Percentiles rank a stretch among this genome's conserved stretches.
These are phyloP conservation scores for Ophion ellenae DNA, from an alignment of 2,888 invertebrate species.

Conservation along the genomic window DNA sequence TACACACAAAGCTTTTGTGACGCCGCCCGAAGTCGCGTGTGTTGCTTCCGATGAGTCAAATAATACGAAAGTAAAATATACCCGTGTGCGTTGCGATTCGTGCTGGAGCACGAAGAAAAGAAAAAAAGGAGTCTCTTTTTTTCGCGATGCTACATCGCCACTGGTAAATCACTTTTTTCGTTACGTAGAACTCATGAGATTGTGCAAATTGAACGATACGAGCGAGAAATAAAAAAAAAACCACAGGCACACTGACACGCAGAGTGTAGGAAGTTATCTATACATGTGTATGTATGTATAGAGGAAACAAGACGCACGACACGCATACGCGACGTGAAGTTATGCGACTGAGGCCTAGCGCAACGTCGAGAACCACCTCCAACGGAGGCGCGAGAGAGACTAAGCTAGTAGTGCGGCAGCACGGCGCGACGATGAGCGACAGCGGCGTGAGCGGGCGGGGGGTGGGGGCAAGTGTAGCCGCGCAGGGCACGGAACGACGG, in stretches of 20 bases:
- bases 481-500: slow-evolving; percentile 51
- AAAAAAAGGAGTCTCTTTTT: slow-evolving; percentile 24
- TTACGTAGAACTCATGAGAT: slow-evolving; percentile 32
- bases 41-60: not conserved
- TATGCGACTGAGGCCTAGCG: slow-evolving; percentile 58
- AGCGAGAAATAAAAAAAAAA: not conserved
- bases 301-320: slow-evolving; percentile 62
- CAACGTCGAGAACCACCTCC: slow-evolving; percentile 69
- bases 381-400: slow-evolving; percentile 78
- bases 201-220: slow-evolving; percentile 12
- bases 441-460: slow-evolving; percentile 50
- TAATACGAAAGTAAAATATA: not conserved
- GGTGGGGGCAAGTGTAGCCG: slow-evolving; percentile 28
- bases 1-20: slow-evolving; percentile 36
- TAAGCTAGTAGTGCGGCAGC: slow-evolving; percentile 43
- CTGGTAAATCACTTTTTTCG: slow-evolving; percentile 5
- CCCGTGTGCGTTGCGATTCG: slow-evolving; percentile 16
- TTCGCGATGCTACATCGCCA: slow-evolving; percentile 34
- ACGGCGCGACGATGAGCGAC: slow-evolving; percentile 42
- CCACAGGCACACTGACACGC: slow-evolving; percentile 7
- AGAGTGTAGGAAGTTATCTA: not conserved
- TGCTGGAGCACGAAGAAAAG: not conserved
- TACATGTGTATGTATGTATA: slow-evolving; percentile 32
- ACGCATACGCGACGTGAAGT: slow-evolving; percentile 55
- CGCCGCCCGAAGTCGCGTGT: not conserved